Conservation (phyloP, 2,797 vertebrate species). For the Aulostomus chinensis region DNA sequence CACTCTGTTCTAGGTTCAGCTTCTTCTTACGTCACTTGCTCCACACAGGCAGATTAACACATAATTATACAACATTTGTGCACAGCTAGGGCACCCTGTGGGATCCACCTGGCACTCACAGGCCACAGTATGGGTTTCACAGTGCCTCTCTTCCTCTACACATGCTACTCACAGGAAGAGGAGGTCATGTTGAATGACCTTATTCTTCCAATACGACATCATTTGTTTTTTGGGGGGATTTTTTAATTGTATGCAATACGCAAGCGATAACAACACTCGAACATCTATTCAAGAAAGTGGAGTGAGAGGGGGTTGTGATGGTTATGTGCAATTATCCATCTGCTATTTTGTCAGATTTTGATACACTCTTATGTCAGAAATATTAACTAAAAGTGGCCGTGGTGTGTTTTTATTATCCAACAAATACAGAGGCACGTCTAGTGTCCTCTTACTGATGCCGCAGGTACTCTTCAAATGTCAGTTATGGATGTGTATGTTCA, state of each 20-base stretch:
- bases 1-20: conserved; percentile 24
- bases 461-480: no score
- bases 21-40: conserved; percentile 27
- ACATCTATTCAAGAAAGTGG: conserved; percentile 23
- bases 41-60: conserved; percentile 61
- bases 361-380: no score
- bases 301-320: conserved; percentile 8
- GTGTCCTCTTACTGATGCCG: no score
- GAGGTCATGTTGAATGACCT: conserved; percentile 53
- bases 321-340: no score
- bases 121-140: conserved; percentile 41
- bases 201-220: conserved; percentile 19
- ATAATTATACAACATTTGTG: conserved; percentile 75
- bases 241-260: conserved; percentile 26
- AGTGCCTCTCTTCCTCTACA: conserved; percentile 63
- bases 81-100: conserved; percentile 58
- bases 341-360: no score
- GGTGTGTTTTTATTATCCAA: no score
- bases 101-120: conserved; percentile 57
- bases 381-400: no score
- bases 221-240: no score
- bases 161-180: conserved; percentile 62
- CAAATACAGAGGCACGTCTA: no score
- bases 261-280: conserved; percentile 11
- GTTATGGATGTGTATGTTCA: no score